Evolutionary conservation across 2,113 vertebrate genomes (phyloP).

Genomic region (Galbula dea): DNA sequence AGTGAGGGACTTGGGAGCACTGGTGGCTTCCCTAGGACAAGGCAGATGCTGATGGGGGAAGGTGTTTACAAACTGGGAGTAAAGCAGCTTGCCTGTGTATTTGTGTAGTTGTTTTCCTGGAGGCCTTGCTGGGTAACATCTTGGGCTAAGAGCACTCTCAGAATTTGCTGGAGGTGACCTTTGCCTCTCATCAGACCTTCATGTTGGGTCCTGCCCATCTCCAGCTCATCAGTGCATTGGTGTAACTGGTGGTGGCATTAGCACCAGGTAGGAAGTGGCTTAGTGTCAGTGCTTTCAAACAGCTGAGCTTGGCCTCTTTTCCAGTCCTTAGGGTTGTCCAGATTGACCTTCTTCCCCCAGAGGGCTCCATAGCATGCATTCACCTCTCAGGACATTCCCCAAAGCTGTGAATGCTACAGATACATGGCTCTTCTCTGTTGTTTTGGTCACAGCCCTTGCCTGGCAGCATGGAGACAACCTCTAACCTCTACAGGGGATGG

Average conservation of each 20-base stretch:
- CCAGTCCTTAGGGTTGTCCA: neutral
- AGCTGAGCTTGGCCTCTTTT: neutral
- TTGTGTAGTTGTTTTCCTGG: neutral
- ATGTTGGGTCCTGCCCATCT: neutral
- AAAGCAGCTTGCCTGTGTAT: neutral
- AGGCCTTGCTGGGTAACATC: neutral
- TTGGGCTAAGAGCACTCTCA: neutral
- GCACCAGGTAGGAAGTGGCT: neutral
- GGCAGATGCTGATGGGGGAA: neutral
- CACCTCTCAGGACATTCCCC: neutral
- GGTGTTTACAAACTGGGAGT: neutral
- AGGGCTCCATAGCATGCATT: neutral
- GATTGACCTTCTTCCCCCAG: neutral
- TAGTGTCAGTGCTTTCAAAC: neutral
- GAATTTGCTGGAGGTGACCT: neutral
- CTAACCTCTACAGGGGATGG: neutral
- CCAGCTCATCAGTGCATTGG: neutral
- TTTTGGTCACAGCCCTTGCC: neutral
- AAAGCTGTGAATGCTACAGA: neutral
- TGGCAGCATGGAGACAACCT: neutral
- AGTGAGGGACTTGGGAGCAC: neutral
- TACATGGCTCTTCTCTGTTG: neutral
- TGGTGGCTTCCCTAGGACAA: neutral
- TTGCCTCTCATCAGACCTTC: neutral
- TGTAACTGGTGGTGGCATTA: neutral